Conservation (phyloP, 1,140 invertebrate species). For the Oryzaephilus surinamensis region DNA sequence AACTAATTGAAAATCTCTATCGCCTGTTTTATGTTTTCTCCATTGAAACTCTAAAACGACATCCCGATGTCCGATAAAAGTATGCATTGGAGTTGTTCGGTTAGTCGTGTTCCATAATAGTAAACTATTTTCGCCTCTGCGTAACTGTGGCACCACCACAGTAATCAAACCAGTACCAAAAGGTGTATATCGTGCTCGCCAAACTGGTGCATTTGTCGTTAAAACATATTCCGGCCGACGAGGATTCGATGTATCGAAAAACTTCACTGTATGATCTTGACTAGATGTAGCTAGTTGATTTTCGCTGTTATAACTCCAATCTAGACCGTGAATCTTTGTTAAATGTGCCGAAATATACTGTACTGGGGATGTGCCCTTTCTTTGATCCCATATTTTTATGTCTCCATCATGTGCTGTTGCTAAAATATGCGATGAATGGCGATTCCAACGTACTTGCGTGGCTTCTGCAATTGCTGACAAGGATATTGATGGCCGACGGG, state of each 20-base stretch:
- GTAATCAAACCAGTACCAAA: conserved; percentile 88
- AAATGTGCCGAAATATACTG: conserved; percentile 91
- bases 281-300: conserved; percentile 83
- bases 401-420: conserved; percentile 94
- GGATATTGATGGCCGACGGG: conserved; percentile 66
- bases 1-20: conserved; percentile 71
- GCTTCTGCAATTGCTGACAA: conserved; percentile 78
- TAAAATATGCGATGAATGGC: conserved; percentile 67
- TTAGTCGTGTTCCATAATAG: conserved; percentile 71
- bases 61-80: conserved; percentile 86
- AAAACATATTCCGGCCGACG: conserved; percentile 70
- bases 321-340: conserved; percentile 84
- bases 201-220: conserved; percentile 78
- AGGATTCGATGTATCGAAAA: conserved; percentile 83
- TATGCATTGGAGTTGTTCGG: conserved; percentile 62
- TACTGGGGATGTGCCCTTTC: conserved; percentile 75
- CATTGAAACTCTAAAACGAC: conserved; percentile 92
- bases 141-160: conserved; percentile 72
- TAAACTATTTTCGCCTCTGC: conserved; percentile 71
- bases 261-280: conserved; percentile 90
- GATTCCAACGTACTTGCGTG: conserved; percentile 90
- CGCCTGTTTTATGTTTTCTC: conserved; percentile 55
- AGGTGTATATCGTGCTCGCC: conserved; percentile 77
- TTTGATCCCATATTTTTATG: conserved; percentile 88
- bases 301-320: conserved; percentile 83